phyloP scores from a whole-genome alignment of 2,113 vertebrate species.

The Ptilonorhynchus violaceus region DNA sequence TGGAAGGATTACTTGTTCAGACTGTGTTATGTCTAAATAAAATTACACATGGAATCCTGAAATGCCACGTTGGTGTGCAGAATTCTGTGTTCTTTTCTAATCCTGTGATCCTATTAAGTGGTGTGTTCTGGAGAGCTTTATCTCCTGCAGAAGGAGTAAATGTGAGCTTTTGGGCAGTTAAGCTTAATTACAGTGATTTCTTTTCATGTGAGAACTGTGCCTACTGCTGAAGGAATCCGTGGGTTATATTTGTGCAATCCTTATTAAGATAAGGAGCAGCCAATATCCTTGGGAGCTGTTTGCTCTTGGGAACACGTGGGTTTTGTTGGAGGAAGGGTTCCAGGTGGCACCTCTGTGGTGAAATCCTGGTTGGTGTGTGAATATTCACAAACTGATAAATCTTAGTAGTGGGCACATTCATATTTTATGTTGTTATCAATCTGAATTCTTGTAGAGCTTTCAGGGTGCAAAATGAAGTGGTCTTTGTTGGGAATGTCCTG shows the following conservation, averaged over 20 bases:
- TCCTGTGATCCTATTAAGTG: not conserved
- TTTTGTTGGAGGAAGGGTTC: not conserved
- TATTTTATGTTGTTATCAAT: accelerated
- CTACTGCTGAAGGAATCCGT: not conserved
- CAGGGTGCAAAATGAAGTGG: not conserved
- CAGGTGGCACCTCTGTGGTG: not conserved
- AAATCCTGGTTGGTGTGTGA: not conserved
- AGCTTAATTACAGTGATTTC: not conserved
- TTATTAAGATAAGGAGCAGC: not conserved
- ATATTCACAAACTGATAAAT: not conserved
- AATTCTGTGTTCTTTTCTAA: not conserved
- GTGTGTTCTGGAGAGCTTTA: not conserved
- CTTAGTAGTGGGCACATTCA: accelerated
- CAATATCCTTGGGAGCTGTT: not conserved
- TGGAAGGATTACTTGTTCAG: not conserved
- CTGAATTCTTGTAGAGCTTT: not conserved
- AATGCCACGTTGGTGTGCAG: not conserved
- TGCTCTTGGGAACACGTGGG: accelerated
- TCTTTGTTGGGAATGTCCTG: not conserved
- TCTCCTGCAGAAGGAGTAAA: not conserved
- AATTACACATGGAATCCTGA: not conserved
- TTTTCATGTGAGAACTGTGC: not conserved
- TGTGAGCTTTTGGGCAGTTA: not conserved
- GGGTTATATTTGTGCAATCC: not conserved
- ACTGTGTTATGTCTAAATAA: not conserved